These are phyloP conservation scores for Seriola quinqueradiata DNA, from an alignment of 2,113 vertebrate species.

Conservation along the genomic window DNA sequence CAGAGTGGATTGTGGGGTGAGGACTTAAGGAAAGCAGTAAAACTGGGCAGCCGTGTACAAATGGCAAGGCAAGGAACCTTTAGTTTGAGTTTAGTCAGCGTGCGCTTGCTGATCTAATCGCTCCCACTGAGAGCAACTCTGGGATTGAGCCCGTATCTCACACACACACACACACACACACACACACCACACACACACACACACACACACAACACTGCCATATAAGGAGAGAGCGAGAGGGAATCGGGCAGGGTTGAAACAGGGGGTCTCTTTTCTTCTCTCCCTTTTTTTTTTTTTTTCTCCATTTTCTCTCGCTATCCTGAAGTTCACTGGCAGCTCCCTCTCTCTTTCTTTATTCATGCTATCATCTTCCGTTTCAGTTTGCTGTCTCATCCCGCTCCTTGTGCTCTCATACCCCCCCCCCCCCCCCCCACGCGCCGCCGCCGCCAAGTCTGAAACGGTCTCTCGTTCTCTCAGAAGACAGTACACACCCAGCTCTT, in stretches of 20 bases:
- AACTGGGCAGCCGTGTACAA: conserved; percentile 18
- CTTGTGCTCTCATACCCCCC: conserved; percentile 3
- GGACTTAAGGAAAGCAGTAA: neutral
- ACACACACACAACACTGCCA: conserved; percentile 64
- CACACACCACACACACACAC: conserved; percentile 49
- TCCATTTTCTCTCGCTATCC: conserved; percentile 57
- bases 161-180: conserved; percentile 37
- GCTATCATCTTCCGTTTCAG: conserved; percentile 46
- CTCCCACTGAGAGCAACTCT: conserved; percentile 70
- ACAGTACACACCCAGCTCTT: conserved; percentile 39
- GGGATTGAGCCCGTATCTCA: conserved; percentile 63
- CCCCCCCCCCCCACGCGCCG: neutral
- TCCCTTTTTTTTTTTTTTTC: conserved; percentile 51
- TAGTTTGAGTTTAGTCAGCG: conserved; percentile 57
- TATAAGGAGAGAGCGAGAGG: conserved; percentile 81
- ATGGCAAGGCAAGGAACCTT: conserved; percentile 37
- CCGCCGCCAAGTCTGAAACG: conserved; percentile 1
- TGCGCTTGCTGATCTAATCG: conserved; percentile 77
- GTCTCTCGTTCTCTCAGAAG: conserved; percentile 16
- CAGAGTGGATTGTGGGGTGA: neutral
- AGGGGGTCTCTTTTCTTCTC: conserved; percentile 69
- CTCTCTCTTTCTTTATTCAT: conserved; percentile 36
- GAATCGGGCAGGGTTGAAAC: conserved; percentile 60
- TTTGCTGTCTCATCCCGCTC: conserved; percentile 2
- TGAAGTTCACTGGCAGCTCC: conserved; percentile 56